phyloP scores from a whole-genome alignment of 2,113 vertebrate genomes.

The Nycticryphes semicollaris region DNA sequence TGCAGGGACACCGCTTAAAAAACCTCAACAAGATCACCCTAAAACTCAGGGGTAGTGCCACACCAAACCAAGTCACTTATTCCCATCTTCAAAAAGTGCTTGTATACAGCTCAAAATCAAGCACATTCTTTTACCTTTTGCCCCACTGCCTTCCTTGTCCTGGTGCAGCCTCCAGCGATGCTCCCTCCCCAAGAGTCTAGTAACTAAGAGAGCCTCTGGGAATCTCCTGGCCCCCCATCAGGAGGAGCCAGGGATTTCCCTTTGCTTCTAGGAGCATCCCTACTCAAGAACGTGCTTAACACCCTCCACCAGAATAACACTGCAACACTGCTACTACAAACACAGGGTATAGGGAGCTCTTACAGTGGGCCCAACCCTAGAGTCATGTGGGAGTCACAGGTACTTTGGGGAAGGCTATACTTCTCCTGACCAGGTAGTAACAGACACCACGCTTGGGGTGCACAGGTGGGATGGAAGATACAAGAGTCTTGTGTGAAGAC shows the following conservation, averaged over 20 bases:
- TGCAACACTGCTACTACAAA: background rate
- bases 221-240: background rate
- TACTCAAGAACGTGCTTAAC: background rate
- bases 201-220: background rate
- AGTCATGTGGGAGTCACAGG: fast-evolving
- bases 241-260: background rate
- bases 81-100: background rate
- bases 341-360: background rate
- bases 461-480: background rate
- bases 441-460: fast-evolving
- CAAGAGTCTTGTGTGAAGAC: fast-evolving
- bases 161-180: background rate
- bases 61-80: background rate
- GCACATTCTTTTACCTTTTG: background rate
- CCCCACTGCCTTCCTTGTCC: background rate
- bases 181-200: background rate
- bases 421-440: background rate
- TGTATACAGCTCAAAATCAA: background rate
- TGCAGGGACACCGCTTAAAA: background rate
- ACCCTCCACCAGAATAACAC: background rate
- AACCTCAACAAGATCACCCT: background rate
- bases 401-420: background rate
- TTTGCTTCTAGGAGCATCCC: background rate
- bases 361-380: background rate
- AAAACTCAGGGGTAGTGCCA: background rate